A percentile compares a stretch with the other conserved stretches of the same genome.
These are phyloP conservation scores for Machaerirhynchus nigripectus DNA, from an alignment of 2,113 vertebrate species.

Conservation along the genomic window DNA sequence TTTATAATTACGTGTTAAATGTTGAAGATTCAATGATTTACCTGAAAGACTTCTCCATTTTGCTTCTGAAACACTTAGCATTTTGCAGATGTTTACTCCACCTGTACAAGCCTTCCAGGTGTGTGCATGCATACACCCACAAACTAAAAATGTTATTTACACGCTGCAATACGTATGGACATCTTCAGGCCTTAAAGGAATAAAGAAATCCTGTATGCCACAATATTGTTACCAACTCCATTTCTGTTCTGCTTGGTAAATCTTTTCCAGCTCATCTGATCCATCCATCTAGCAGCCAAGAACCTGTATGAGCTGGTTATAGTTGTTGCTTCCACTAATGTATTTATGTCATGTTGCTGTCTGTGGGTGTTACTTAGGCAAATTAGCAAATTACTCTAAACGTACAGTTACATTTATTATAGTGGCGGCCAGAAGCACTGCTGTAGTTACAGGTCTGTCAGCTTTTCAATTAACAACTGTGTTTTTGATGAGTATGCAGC, in stretches of 20 bases:
- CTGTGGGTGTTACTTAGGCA: conserved; percentile 65
- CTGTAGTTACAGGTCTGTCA: conserved; percentile 32
- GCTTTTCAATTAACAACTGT: conserved; percentile 48
- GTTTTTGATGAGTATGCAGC: conserved; percentile 54
- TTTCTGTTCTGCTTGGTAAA: background rate
- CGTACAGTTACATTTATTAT: conserved; percentile 52
- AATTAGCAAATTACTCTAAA: conserved; percentile 72
- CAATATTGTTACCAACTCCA: background rate
- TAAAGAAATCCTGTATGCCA: background rate
- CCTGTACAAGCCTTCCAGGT: background rate
- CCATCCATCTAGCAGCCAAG: conserved; percentile 15
- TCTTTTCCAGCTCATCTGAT: conserved; percentile 33
- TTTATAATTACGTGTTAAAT: background rate
- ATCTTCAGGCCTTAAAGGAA: background rate
- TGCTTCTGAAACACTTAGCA: background rate
- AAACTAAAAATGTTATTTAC: background rate
- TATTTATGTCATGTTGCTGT: conserved; percentile 60
- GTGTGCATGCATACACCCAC: background rate
- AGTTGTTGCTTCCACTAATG: conserved; percentile 35
- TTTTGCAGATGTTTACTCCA: background rate
- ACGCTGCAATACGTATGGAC: background rate
- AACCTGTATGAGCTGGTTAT: background rate
- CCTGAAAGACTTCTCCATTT: background rate
- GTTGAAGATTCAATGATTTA: background rate
- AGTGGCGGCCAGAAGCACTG: background rate